A percentile compares a stretch with the other conserved stretches of the same genome.
Conservation (phyloP, 1,140 invertebrate genomes). For the Coptotermes formosanus region DNA sequence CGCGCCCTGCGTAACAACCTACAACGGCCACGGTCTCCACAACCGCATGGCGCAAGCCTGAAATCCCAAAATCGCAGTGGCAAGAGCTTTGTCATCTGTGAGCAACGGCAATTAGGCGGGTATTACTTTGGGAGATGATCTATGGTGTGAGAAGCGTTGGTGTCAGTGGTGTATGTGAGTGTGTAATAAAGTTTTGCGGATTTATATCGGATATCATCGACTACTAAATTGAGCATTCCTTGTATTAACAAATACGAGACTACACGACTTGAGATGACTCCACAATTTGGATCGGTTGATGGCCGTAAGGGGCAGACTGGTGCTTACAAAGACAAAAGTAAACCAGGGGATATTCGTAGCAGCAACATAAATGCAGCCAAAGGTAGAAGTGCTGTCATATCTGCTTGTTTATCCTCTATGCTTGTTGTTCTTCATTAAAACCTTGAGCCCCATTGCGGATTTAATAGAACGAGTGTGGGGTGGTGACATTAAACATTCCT, state of each 20-base stretch:
- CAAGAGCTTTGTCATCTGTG: too few relatives aligned
- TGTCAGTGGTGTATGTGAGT: too few relatives aligned
- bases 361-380: conserved; percentile 98
- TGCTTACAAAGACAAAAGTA: conserved; percentile 86
- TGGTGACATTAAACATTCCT: too few relatives aligned
- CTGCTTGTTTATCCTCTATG: conserved; percentile 20
- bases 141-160: too few relatives aligned
- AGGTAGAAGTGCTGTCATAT: conserved; percentile 60
- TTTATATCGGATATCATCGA: background rate
- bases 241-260: background rate
- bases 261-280: conserved; percentile 43
- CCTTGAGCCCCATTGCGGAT: background rate
- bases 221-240: background rate
- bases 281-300: conserved; percentile 45
- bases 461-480: background rate
- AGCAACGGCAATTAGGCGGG: too few relatives aligned
- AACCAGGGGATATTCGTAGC: conserved; percentile 88
- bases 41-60: too few relatives aligned
- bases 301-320: conserved; percentile 43
- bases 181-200: background rate
- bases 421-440: background rate
- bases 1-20: too few relatives aligned
- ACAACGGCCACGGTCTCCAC: too few relatives aligned
- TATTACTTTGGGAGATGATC: too few relatives aligned
- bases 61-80: too few relatives aligned